A percentile compares a stretch with the other conserved stretches of the same genome.
Evolutionary conservation across 2,888 invertebrate species (phyloP).

Genomic region (Lucinisca nassula): DNA sequence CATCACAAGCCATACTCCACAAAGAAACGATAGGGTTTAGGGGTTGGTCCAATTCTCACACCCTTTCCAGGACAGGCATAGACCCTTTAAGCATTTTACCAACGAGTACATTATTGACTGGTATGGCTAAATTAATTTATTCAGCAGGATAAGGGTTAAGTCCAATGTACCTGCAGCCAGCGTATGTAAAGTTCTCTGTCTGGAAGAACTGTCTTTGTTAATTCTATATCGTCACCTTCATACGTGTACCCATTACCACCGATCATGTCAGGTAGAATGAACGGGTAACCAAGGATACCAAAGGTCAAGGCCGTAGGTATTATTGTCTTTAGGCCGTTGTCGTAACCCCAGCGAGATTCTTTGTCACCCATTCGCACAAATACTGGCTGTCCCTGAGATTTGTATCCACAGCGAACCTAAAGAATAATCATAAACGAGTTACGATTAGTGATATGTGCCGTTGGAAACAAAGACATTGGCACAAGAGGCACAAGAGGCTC

Average conservation of each 20-base stretch:
- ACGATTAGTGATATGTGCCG: too few relatives aligned
- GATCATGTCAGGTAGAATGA: conserved; percentile 97
- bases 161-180: conserved; percentile 31
- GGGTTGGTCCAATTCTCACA: too few relatives aligned
- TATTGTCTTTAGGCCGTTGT: conserved; percentile 93
- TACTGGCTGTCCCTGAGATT: conserved; percentile 90
- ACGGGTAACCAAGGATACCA: conserved; percentile 94
- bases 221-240: conserved; percentile 34
- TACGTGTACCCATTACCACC: conserved; percentile 92
- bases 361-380: conserved; percentile 95
- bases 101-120: too few relatives aligned
- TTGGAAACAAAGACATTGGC: too few relatives aligned
- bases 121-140: too few relatives aligned
- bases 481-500: too few relatives aligned
- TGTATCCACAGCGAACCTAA: conserved; percentile 90
- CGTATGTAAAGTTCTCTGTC: conserved; percentile 90
- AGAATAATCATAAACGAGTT: not conserved
- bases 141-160: too few relatives aligned
- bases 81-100: too few relatives aligned
- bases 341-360: conserved; percentile 95
- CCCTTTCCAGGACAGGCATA: too few relatives aligned
- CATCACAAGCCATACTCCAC: too few relatives aligned
- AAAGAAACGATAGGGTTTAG: too few relatives aligned
- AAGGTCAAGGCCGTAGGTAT: conserved; percentile 92
- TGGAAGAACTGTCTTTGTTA: conserved; percentile 74